Evolutionary conservation across 2,888 invertebrate species (phyloP), one percentile per base, ranked within the genome.

Genomic region (Limenitis camilla): DNA sequence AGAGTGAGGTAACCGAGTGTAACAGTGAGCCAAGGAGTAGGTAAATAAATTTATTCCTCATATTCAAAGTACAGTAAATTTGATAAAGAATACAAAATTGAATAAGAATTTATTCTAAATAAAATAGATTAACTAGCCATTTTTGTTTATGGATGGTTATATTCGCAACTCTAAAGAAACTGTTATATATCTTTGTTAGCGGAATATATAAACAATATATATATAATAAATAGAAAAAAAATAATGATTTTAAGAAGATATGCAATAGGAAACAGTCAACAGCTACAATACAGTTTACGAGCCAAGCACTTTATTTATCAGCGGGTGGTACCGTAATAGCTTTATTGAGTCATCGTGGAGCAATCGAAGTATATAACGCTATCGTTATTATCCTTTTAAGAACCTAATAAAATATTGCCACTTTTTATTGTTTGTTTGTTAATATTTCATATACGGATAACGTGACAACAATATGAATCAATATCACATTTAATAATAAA

Each of bases 281-380:
- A 51, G 52, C 42, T 46, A 55, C 58, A 59, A 61, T 54, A 43
- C 65, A 64, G 61, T 81, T 81, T 80, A 82, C 68, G 73, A 72
- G 60, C 59, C 55, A 58, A 67, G 58, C 69, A 71, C 66, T 79
- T 74, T 74, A 79, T 78, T 75, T 73, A 73, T 61, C 82, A 78
- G 76, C 79, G 72, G 81, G 81, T 61, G 77, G 77, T 66, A 42
- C 61, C 67, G 64, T 78, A 64, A 63, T 64, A 60, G 62, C 62
- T 66, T 66, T 67, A 68, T 66, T 65, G 60, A 59, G 49, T 55
- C 50, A 58, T 65, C 59, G 49, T 56, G 48, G 57, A 55, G 44
- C 59, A 56, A 59, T 59, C 50, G 59, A 55, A 58, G 40, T 54
- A 52, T 52, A 53, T 54, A 49, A 53, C 49, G 55, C 52, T 52